Conservation (phyloP, 2,113 vertebrate genomes). For the Tamias sibiricus region DNA sequence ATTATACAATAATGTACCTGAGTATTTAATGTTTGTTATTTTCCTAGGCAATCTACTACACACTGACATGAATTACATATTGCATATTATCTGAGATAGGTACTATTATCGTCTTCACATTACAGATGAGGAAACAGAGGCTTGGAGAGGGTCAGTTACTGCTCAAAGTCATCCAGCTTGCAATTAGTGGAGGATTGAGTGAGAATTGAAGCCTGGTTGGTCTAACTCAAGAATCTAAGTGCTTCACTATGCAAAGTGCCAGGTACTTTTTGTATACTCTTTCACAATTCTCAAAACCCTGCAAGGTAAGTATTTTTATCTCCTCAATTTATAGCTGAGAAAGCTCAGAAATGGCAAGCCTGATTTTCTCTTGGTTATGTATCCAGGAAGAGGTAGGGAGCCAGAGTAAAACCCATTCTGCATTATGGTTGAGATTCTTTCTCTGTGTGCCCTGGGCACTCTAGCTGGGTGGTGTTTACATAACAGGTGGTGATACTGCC, state of each 20-base stretch:
- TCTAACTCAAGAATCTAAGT: neutral
- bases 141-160: neutral
- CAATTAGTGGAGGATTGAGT: neutral
- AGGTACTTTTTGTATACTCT: neutral
- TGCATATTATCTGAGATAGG: neutral
- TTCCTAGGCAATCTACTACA: neutral
- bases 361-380: neutral
- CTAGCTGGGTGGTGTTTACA: neutral
- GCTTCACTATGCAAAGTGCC: neutral
- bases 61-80: neutral
- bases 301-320: neutral
- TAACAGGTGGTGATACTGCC: neutral
- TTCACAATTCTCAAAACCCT: neutral
- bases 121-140: neutral
- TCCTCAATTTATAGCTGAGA: neutral
- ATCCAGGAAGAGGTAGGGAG: neutral
- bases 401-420: neutral
- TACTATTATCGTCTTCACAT: neutral
- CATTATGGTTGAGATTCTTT: neutral
- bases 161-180: neutral
- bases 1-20: neutral
- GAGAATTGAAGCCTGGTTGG: neutral
- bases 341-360: neutral
- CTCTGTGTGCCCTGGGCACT: neutral
- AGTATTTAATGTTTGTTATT: neutral